Evolutionary conservation across 2,797 vertebrate genomes (phyloP).

Genomic region (Ceyx erithaca): DNA sequence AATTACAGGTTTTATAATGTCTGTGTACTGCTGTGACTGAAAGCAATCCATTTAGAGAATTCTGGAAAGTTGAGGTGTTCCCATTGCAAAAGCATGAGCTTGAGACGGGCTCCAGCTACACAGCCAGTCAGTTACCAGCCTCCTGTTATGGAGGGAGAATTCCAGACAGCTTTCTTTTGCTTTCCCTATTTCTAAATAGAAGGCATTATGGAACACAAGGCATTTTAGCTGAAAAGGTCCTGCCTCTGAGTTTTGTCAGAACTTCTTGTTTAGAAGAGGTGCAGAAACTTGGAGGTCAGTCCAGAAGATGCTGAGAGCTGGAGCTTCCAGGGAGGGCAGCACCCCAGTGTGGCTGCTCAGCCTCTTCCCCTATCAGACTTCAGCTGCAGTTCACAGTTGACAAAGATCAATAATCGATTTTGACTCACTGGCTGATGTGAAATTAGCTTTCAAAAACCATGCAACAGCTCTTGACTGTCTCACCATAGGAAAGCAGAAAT

Average conservation of each 20-base stretch:
- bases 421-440: slow-evolving; percentile 41
- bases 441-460: background rate
- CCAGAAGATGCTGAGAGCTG: background rate
- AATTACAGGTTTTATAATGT: slow-evolving; percentile 71
- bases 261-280: background rate
- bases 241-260: background rate
- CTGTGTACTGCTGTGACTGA: slow-evolving; percentile 58
- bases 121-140: slow-evolving; percentile 35
- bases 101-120: background rate
- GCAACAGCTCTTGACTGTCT: slow-evolving; percentile 8
- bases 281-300: background rate
- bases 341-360: accelerated
- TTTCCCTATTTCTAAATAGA: background rate
- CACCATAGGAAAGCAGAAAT: background rate
- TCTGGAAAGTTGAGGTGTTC: slow-evolving; percentile 45
- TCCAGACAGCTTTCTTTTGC: slow-evolving; percentile 11
- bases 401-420: slow-evolving; percentile 18
- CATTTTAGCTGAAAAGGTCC: background rate
- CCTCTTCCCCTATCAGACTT: background rate
- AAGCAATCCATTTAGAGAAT: slow-evolving; percentile 72
- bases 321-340: background rate
- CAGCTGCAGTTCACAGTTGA: background rate
- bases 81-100: slow-evolving; percentile 39
- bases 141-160: slow-evolving; percentile 3
- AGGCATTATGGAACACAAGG: background rate